Base-by-base conservation (phyloP, 1,140 invertebrate species). In the Anagrus nilaparvatae region DNA sequence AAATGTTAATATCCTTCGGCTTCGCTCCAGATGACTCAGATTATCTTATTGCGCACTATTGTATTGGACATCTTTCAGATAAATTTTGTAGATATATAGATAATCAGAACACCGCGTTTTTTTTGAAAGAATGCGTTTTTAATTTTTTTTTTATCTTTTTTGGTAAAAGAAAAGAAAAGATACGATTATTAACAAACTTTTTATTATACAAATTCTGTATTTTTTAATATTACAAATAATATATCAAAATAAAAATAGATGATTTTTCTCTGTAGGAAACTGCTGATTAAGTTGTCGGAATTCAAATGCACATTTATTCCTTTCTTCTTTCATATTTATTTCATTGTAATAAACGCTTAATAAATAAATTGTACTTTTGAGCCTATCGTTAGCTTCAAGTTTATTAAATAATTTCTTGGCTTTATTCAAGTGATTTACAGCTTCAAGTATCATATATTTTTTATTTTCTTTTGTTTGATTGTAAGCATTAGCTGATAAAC, bases 281-380 rank as follows among this genome's bases (percentile, higher is more conserved):
- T 84, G 75, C 52, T 77, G 73, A 59, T 84, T 76, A 2, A 84
- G 60, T 43, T 78, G 74, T 24, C 77, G 69, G 49, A 78, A 85
- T 60, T 83, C 78, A 47, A 77, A 77, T 0, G 83, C 77, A 54
- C 76, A 82, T 44, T 79, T 80, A 59, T 86, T 85, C 44, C 83
- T 70, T 49, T 83, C 74, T 16, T 58, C 65, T 16, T 72, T 67
- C 47, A 77, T 71, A 19, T 77, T 74, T 4, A 85, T 66, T 43
- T 80, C 74, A 50, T 86, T 72, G 44, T 77, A 84, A 1, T 83
- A 60, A 46, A 58, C 40, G 51, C 53, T 64, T 65, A 82, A 75
- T 49, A 82, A 70, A 56, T 78, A 78, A 38, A 79, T 62, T 0
- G 81, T 77, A 58, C 81, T 80, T 55, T 87, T 78, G 0, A 86